These are phyloP conservation scores for Acanthosepion lycidas DNA, from an alignment of 2,888 invertebrate species.

Conservation along the genomic window DNA sequence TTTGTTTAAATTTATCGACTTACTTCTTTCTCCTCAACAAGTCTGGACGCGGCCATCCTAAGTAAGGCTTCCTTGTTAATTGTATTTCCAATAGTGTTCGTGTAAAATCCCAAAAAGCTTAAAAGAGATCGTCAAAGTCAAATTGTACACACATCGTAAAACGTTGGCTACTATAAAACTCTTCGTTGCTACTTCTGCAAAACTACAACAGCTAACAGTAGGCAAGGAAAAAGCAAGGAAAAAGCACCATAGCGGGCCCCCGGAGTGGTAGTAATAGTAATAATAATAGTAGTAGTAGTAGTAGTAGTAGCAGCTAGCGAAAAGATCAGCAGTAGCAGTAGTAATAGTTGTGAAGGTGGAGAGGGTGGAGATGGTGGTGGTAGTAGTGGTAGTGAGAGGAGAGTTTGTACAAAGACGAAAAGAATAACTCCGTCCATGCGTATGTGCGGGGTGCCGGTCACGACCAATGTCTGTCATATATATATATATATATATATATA, in stretches of 20 bases:
- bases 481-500: no score
- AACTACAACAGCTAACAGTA: slow-evolving; percentile 17
- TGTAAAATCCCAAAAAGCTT: slow-evolving; percentile 14
- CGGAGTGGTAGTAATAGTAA: not conserved
- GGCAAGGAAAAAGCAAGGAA: slow-evolving; percentile 2
- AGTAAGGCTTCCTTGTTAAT: not conserved
- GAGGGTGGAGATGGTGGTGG: no score
- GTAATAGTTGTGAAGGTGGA: no score
- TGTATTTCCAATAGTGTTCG: slow-evolving; percentile 38
- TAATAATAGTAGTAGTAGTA: no score
- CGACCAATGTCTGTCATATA: no score
- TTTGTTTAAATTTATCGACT: not conserved
- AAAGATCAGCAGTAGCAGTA: no score
- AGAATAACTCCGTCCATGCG: no score
- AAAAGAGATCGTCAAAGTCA: not conserved
- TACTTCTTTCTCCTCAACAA: not conserved
- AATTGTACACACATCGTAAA: slow-evolving; percentile 25
- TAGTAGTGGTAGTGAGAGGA: no score
- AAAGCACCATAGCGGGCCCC: slow-evolving; percentile 33
- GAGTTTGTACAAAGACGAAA: no score
- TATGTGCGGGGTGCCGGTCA: no score
- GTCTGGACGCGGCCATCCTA: not conserved
- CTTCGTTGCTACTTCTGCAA: not conserved
- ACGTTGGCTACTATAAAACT: not conserved
- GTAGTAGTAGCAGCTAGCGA: no score